Percentiles rank a stretch among this genome's conserved stretches.
phyloP scores from a whole-genome alignment of 1,140 invertebrate species.

The Drosophila arawakana region DNA sequence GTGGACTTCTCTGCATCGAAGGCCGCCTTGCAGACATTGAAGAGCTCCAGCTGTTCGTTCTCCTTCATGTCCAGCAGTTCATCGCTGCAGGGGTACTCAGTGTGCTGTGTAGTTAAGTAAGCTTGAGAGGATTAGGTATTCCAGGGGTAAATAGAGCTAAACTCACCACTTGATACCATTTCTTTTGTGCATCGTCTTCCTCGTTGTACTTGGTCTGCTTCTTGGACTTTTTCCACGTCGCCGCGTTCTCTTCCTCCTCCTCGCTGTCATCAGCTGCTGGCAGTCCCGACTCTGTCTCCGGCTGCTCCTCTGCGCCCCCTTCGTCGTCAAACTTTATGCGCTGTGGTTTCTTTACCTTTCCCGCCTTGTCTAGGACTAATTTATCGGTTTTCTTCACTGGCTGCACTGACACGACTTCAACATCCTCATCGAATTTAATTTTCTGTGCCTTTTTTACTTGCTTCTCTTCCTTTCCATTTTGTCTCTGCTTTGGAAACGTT shows the following conservation, averaged over 20 bases:
- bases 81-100: constrained; percentile 70
- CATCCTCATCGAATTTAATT: constrained; percentile 42
- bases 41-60: constrained; percentile 74
- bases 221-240: neutral
- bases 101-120: constrained; percentile 43
- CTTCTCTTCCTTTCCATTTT: constrained; percentile 4
- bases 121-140: neutral
- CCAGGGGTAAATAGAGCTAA: too few species aligned
- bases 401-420: neutral
- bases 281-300: neutral
- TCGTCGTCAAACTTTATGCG: constrained; percentile 73
- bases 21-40: constrained; percentile 71
- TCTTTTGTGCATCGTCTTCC: constrained; percentile 64
- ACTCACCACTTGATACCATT: constrained; percentile 81
- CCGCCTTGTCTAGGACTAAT: neutral
- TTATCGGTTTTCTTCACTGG: constrained; percentile 11
- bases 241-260: constrained; percentile 42
- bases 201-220: constrained; percentile 52
- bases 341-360: constrained; percentile 56
- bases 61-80: constrained; percentile 83
- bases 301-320: constrained; percentile 33
- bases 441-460: constrained; percentile 48
- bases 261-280: constrained; percentile 29
- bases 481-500: constrained; percentile 21
- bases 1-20: constrained; percentile 68